Evolutionary conservation across 2,797 vertebrate genomes (phyloP).

Genomic region (Threskiornis aethiopicus): DNA sequence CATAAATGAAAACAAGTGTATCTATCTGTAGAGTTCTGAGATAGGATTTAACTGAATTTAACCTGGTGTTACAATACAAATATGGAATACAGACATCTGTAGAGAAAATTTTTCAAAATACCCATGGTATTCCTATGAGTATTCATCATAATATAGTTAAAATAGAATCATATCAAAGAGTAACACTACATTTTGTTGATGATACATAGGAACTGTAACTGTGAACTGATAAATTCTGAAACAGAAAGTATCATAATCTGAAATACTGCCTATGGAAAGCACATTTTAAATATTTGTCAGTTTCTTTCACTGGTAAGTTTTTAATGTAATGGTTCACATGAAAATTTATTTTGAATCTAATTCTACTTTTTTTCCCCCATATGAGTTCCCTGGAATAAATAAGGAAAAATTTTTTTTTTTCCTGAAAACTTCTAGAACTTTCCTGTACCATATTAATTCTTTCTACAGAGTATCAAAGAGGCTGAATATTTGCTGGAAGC

Average conservation of each 20-base stretch:
- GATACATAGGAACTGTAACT: not conserved
- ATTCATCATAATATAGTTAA: not conserved
- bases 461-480: not conserved
- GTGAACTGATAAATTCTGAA: not conserved
- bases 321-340: not conserved
- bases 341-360: not conserved
- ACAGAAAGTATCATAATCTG: not conserved
- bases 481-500: not conserved
- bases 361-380: not conserved
- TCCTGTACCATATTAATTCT: not conserved
- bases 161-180: not conserved
- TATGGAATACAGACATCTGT: not conserved
- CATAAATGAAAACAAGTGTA: not conserved
- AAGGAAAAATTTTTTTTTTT: too few relatives aligned
- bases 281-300: not conserved
- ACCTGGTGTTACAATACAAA: not conserved
- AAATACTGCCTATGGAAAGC: not conserved
- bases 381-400: not conserved
- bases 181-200: not conserved
- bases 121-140: not conserved
- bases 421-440: not conserved
- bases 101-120: not conserved
- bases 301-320: not conserved
- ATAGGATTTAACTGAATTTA: not conserved
- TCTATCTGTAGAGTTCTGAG: not conserved